Evolutionary conservation across 1,140 invertebrate genomes (phyloP), one percentile per base, ranked within the genome.

Genomic region (Eriocheir sinensis): DNA sequence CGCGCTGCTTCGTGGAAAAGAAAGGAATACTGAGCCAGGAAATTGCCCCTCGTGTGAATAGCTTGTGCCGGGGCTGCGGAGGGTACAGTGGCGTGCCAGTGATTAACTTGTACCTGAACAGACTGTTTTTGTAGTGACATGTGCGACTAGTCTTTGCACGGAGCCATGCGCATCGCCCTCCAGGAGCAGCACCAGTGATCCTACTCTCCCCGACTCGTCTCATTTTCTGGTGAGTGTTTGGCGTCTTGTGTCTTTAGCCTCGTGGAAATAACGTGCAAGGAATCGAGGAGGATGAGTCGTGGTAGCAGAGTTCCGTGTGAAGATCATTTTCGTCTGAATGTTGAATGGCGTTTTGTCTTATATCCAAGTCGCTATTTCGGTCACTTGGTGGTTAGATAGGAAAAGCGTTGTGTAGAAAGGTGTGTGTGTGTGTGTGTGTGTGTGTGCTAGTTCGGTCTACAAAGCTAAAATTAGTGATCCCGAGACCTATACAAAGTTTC

Each of bases 51-150:
- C 21, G 21, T 17, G 48, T 53, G 60, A n/a, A 72, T n/a, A 72
- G 60, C 6, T 72, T 72, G 60, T 72, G 60, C 6, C 60, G 21
- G 27, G 60, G 60, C 21, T 12, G 60, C 21, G 60, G n/a, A 72
- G 27, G 60, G 60, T 72, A n/a, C 27, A 72, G 60, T 72, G 60
- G 60, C 60, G 60, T 72, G 60, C 27, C n/a, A n/a, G 21, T 72
- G 60, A n/a, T 12, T 27, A n/a, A 72, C 27, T 72, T 27, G 60
- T 72, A n/a, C 21, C 60, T 12, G 12, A 72, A 21, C 60, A 72
- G n/a, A 72, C 60, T 72, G 60, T 72, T 72, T n/a, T 72, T 21
- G 60, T 72, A 72, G 60, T 72, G 60, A 72, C 60, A 72, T 72
- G n/a, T n/a, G 60, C 60, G 60, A 72, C 60, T 21, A 72, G 21